A percentile compares a stretch with the other conserved stretches of the same genome.
Conservation (phyloP, 2,888 invertebrate genomes). For the Melanargia galathea region DNA sequence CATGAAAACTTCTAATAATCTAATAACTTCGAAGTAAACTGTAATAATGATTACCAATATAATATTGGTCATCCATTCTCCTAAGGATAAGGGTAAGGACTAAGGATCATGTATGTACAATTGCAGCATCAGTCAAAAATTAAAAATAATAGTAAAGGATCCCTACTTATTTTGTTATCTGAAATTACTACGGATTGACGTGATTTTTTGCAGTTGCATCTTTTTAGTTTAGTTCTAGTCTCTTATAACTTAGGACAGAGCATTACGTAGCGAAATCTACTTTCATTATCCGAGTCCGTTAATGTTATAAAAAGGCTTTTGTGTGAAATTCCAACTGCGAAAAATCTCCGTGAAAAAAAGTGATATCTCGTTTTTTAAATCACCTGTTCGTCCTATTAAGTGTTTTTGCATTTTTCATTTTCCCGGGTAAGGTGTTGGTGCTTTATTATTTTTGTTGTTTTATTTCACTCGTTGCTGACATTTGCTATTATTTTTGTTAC, state of each 20-base stretch:
- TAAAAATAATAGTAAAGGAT: no score
- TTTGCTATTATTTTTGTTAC: not conserved
- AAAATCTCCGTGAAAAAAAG: conserved; percentile 47
- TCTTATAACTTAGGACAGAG: conserved; percentile 39
- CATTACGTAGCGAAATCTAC: conserved; percentile 59
- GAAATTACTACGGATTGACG: no score
- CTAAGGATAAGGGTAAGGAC: no score
- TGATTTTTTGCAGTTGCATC: no score
- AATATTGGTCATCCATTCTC: no score
- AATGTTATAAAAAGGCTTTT: conserved; percentile 62
- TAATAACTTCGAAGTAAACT: no score
- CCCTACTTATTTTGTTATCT: no score
- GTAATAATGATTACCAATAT: no score
- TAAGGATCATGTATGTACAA: no score
- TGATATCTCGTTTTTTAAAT: conserved; percentile 29
- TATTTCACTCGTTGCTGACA: conserved; percentile 4
- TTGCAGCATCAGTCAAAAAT: no score
- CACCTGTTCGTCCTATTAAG: conserved; percentile 27
- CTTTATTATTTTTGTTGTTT: conserved; percentile 3
- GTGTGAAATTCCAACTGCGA: conserved; percentile 57
- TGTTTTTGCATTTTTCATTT: conserved; percentile 24
- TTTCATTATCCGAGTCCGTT: conserved; percentile 61
- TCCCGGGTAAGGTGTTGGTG: conserved; percentile 1
- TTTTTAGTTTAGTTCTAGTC: no score
- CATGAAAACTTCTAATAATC: no score